These are phyloP conservation scores for Eupeodes latifasciatus DNA, from an alignment of 2,888 invertebrate genomes.

Conservation along the genomic window DNA sequence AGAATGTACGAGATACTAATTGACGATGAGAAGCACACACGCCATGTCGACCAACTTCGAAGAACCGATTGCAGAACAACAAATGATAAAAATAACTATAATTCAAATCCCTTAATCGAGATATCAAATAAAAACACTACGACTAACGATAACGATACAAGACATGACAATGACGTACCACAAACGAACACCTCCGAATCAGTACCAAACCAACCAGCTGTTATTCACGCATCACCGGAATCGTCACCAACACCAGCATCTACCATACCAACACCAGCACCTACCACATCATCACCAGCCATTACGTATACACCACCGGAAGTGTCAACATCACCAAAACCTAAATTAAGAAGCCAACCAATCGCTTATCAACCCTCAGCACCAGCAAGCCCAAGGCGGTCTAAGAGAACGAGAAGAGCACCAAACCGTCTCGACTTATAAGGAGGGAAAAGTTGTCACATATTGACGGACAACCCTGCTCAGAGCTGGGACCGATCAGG, in stretches of 20 bases:
- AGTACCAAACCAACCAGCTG: neutral
- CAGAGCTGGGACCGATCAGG: no score
- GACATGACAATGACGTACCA: neutral
- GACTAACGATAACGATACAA: conserved; percentile 3
- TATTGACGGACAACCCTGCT: no score
- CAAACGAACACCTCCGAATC: neutral
- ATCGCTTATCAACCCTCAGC: neutral
- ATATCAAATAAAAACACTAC: neutral
- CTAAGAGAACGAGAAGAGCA: neutral
- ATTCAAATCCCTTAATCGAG: neutral
- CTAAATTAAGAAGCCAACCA: neutral
- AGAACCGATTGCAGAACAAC: conserved; percentile 1
- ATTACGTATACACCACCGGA: neutral
- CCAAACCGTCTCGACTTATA: no score
- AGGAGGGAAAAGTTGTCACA: no score
- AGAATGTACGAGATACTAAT: conserved; percentile 54
- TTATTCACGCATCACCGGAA: neutral
- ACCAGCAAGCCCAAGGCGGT: neutral
- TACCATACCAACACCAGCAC: neutral
- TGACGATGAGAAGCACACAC: conserved; percentile 47
- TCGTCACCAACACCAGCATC: neutral
- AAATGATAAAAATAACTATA: conserved; percentile 2
- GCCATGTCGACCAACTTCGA: conserved; percentile 52
- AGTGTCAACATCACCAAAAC: neutral
- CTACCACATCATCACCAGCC: neutral